Evolutionary conservation across 1,140 invertebrate species (phyloP).

Genomic region (Papilio polyxenes): DNA sequence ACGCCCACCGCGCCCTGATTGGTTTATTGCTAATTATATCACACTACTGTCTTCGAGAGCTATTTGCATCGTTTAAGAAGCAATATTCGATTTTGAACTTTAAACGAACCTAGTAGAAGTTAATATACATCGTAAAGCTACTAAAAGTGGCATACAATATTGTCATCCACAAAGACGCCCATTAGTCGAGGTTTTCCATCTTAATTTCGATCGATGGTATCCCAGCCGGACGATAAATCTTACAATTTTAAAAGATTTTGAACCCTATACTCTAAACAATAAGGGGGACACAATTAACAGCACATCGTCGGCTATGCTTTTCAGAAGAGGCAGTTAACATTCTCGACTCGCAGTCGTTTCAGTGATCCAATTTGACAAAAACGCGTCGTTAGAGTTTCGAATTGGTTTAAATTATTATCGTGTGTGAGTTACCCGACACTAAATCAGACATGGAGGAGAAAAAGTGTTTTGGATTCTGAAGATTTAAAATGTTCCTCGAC

Average conservation of each 20-base stretch:
- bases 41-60: conserved; percentile 60
- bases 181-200: conserved; percentile 75
- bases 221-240: conserved; percentile 57
- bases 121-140: conserved; percentile 38
- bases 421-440: conserved; percentile 48
- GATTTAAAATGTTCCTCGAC: conserved; percentile 33
- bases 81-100: conserved; percentile 44
- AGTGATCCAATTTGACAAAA: conserved; percentile 76
- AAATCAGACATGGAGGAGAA: conserved; percentile 43
- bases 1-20: conserved; percentile 70
- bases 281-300: conserved; percentile 41
- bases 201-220: conserved; percentile 67
- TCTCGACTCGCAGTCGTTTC: conserved; percentile 61
- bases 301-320: conserved; percentile 49
- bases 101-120: conserved; percentile 36
- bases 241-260: conserved; percentile 43
- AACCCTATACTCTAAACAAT: conserved; percentile 48
- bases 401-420: conserved; percentile 74
- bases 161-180: conserved; percentile 76
- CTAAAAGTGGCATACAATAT: conserved; percentile 65
- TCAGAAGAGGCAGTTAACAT: conserved; percentile 69
- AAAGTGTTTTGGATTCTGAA: conserved; percentile 33
- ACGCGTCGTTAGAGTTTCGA: conserved; percentile 69
- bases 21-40: conserved; percentile 77
- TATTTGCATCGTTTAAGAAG: conserved; percentile 76